These are phyloP conservation scores for Diorhabda carinulata DNA, from an alignment of 1,140 invertebrate genomes.

Conservation along the genomic window DNA sequence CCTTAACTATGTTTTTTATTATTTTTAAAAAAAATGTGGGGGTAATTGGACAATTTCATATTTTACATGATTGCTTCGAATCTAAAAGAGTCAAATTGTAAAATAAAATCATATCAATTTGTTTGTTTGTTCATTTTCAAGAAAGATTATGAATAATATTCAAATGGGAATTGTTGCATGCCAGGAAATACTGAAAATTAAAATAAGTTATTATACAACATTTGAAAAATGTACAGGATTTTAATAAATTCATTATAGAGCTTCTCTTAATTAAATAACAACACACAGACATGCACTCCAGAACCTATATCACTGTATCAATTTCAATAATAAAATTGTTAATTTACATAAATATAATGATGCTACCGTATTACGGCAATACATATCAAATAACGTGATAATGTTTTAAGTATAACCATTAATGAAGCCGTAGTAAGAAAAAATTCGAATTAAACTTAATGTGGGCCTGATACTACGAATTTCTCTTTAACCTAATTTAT, in stretches of 20 bases:
- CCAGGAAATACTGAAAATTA: too few relatives aligned
- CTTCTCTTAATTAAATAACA: not conserved
- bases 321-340: not conserved
- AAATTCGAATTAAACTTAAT: conserved; percentile 3
- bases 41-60: too few relatives aligned
- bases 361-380: not conserved
- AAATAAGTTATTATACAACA: too few relatives aligned
- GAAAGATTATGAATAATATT: too few relatives aligned
- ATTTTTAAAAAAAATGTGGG: too few relatives aligned
- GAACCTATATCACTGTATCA: not conserved
- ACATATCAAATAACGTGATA: not conserved
- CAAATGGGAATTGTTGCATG: too few relatives aligned
- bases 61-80: too few relatives aligned
- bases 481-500: not conserved
- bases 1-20: too few relatives aligned
- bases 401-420: not conserved
- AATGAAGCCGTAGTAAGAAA: not conserved
- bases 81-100: too few relatives aligned
- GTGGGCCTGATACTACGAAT: not conserved
- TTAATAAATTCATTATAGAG: not conserved
- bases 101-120: too few relatives aligned
- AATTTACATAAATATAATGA: not conserved
- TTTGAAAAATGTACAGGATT: not conserved
- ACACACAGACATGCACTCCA: not conserved
- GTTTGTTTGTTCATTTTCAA: too few relatives aligned